phyloP scores from a whole-genome alignment of 2,113 vertebrate species.

The Hippocampus comes region DNA sequence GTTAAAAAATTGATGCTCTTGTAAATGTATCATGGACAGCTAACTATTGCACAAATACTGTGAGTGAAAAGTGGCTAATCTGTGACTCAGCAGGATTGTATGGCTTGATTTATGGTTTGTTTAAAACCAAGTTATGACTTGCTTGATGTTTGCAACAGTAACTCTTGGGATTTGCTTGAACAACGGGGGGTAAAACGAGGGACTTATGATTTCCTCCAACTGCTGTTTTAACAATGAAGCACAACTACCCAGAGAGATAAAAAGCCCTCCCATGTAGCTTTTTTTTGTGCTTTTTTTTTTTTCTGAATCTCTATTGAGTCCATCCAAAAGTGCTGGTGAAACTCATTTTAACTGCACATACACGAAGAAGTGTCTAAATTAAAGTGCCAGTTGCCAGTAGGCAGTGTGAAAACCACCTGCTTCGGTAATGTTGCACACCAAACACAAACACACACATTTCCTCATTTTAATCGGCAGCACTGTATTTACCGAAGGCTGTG shows the following conservation, averaged over 20 bases:
- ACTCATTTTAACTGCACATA: background rate
- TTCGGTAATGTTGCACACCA: conserved; percentile 8
- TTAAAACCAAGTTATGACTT: background rate
- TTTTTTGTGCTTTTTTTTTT: background rate
- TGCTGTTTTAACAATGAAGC: background rate
- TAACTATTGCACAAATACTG: background rate
- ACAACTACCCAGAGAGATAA: background rate
- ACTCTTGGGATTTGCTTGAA: background rate
- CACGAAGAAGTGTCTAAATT: background rate
- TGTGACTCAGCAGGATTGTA: background rate
- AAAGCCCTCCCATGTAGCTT: background rate
- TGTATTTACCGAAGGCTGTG: conserved; percentile 45
- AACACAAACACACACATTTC: background rate
- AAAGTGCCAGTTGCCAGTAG: conserved; percentile 12
- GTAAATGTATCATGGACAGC: background rate
- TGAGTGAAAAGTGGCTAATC: background rate
- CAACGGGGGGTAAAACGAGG: background rate
- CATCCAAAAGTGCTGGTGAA: background rate
- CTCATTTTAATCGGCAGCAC: conserved; percentile 26
- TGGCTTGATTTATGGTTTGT: background rate
- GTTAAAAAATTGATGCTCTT: too few relatives aligned
- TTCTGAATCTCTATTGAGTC: background rate
- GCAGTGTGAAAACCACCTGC: background rate
- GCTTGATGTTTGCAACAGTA: background rate
- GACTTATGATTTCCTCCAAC: background rate